These are phyloP conservation scores for Ypsolopha sequella DNA, from an alignment of 2,888 invertebrate genomes.

Conservation along the genomic window DNA sequence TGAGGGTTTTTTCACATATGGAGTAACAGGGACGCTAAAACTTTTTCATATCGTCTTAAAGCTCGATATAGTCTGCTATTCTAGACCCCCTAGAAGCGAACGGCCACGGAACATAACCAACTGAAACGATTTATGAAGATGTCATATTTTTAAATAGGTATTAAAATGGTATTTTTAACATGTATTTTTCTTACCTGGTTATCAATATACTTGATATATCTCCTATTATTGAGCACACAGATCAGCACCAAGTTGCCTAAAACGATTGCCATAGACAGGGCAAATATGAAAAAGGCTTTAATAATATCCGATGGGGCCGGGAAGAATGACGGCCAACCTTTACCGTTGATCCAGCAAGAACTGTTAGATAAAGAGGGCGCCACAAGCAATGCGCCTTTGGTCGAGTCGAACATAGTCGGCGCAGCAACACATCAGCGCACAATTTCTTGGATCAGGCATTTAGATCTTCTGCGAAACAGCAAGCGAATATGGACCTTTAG, in stretches of 20 bases:
- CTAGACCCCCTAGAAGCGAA: too few relatives aligned
- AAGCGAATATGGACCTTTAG: constrained; percentile 50
- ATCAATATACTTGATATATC: constrained; percentile 88
- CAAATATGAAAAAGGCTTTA: constrained; percentile 81
- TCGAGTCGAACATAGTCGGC: constrained; percentile 74
- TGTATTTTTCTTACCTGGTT: constrained; percentile 76
- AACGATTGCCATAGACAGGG: constrained; percentile 83
- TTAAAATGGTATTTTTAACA: too few relatives aligned
- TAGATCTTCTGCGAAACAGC: constrained; percentile 50
- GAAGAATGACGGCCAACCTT: constrained; percentile 74
- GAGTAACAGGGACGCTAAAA: too few relatives aligned
- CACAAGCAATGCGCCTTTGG: constrained; percentile 78
- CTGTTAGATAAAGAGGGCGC: constrained; percentile 87
- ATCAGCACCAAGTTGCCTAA: constrained; percentile 85
- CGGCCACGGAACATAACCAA: too few relatives aligned
- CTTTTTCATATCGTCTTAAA: too few relatives aligned
- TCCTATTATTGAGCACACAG: constrained; percentile 85
- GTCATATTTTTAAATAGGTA: too few relatives aligned
- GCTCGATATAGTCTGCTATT: too few relatives aligned
- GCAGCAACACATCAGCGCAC: constrained; percentile 56
- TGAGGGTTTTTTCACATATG: too few relatives aligned
- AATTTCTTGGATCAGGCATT: constrained; percentile 59
- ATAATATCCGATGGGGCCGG: constrained; percentile 79
- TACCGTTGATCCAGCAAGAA: constrained; percentile 81
- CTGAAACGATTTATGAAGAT: too few relatives aligned